Evolutionary conservation across 2,113 vertebrate genomes (phyloP).

Genomic region (Tupaia chinensis): DNA sequence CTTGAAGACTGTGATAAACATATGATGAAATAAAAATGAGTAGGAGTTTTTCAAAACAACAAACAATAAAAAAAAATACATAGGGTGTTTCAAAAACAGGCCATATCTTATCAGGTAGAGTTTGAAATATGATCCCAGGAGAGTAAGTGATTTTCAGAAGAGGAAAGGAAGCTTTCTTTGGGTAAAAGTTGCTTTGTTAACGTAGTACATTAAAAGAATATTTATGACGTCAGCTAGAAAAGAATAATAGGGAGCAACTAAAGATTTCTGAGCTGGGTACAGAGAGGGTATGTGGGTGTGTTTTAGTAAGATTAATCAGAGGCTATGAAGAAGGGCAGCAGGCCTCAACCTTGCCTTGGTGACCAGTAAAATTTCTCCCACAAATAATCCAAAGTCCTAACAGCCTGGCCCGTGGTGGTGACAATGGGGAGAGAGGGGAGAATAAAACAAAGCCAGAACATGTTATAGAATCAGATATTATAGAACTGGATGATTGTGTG

Average conservation of each 20-base stretch:
- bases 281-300: neutral
- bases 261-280: neutral
- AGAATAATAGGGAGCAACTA: neutral
- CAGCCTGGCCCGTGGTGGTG: neutral
- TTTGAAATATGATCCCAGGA: neutral
- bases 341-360: neutral
- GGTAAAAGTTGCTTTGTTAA: neutral
- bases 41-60: neutral
- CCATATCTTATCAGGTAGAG: neutral
- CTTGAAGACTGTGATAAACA: neutral
- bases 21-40: neutral
- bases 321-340: neutral
- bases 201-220: neutral
- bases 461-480: neutral
- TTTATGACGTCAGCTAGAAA: neutral
- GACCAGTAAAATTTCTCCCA: neutral
- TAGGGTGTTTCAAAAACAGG: conserved; percentile 5
- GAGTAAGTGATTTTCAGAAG: neutral
- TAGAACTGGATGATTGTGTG: neutral
- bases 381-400: neutral
- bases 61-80: neutral
- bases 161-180: neutral
- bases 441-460: neutral
- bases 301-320: neutral
- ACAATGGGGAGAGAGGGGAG: neutral